Conservation (phyloP, 2,888 invertebrate species). For the Cosmopolites sordidus region DNA sequence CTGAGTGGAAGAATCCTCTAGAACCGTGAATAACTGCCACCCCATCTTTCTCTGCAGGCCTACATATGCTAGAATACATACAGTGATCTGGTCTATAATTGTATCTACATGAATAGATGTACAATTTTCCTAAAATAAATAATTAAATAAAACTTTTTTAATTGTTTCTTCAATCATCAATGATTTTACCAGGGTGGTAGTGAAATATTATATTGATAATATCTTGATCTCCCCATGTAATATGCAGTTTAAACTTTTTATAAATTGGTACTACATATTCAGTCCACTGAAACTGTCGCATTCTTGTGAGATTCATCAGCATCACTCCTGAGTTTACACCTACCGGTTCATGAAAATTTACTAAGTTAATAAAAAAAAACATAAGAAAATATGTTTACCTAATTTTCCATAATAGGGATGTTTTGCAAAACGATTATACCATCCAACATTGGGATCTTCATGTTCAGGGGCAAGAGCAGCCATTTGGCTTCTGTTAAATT, state of each 20-base stretch:
- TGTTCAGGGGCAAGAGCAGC: slow-evolving; percentile 86
- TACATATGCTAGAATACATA: slow-evolving; percentile 89
- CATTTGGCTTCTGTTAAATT: slow-evolving; percentile 81
- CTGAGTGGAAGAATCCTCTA: slow-evolving; percentile 77
- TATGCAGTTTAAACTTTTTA: slow-evolving; percentile 75
- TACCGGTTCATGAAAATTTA: slow-evolving; percentile 41
- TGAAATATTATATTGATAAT: slow-evolving; percentile 88
- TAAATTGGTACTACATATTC: slow-evolving; percentile 80
- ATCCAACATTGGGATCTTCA: slow-evolving; percentile 87
- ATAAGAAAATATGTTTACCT: slow-evolving; percentile 50
- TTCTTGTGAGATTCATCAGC: slow-evolving; percentile 93
- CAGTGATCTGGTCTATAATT: slow-evolving; percentile 96
- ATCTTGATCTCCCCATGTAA: slow-evolving; percentile 98
- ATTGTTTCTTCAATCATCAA: neutral
- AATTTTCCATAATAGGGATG: slow-evolving; percentile 90
- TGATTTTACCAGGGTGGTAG: slow-evolving; percentile 63
- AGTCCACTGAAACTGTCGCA: slow-evolving; percentile 83
- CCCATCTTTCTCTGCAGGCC: slow-evolving; percentile 58
- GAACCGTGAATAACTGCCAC: slow-evolving; percentile 86
- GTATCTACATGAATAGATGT: slow-evolving; percentile 76
- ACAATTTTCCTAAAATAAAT: slow-evolving; percentile 60
- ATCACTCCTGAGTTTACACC: slow-evolving; percentile 96
- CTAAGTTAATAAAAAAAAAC: neutral
- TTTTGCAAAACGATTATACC: slow-evolving; percentile 93
- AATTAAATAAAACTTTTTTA: neutral